Base-by-base conservation (phyloP, 2,888 invertebrate species). In the Drosophila helvetica region DNA sequence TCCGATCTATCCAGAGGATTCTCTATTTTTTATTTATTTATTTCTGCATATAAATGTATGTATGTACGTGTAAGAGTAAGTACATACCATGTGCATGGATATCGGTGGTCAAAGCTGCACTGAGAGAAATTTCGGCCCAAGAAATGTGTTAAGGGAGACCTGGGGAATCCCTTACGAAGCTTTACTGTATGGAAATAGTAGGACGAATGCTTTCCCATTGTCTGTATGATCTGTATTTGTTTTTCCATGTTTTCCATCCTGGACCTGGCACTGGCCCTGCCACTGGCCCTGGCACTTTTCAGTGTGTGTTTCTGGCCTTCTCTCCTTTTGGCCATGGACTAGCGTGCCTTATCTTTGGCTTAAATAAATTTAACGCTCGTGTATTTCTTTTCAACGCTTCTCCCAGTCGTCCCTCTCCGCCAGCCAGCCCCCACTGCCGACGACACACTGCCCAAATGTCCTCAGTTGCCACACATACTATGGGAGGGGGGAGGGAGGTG, bases 331-430 rank as follows among this genome's bases (percentile, higher is more conserved):
- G 54, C 57, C 63, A 58, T 63, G 46, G 45, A 56, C 48, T 59
- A 64, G 58, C 64, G 43, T 71, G 64, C 56, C 75, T 85, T 86
- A 82, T 86, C 85, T 80, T 86, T 85, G 87, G 85, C 80, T 85
- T 86, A 84, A 85, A 85, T 85, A 85, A 85, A 85, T 85, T 86
- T 86, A 78, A 78, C 85, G 78, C 85, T 85, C 80, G 85, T 85
- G 85, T 86, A 80, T 82, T 86, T 84, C 80, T 84, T 86, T 84
- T 84, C 84, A 86, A 86, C 86, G 78, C 86, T 83, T 79, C 60
- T 58, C 70, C 56, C 80, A 60, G 71, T 64, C 62, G 25, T 12
- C 47, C 53, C 42, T 33, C 42, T 33, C 42, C 3, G 2, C n/a
- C n/a, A 22, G 6, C n/a, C 47, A 2, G 1, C n/a, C 15, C 22